Base-by-base conservation (phyloP, 2,888 invertebrate species). In the Caenorhabditis japonica region DNA sequence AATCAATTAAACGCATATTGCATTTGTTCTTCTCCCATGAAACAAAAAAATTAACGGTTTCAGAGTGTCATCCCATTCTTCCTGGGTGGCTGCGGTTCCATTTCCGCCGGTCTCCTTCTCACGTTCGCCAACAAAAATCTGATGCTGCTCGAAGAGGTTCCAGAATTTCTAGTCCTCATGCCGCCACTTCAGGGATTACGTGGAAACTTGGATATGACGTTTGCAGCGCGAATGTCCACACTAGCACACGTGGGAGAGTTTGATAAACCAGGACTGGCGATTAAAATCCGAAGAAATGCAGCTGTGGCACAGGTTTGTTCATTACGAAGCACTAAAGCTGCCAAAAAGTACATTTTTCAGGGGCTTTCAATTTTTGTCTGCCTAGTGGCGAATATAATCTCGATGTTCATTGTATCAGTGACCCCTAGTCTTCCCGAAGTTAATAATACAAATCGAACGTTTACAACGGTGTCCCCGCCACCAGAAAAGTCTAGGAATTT, bases 161-260 rank as follows among this genome's bases (percentile, higher is more conserved):
- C 77, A 1, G 72, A 75, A 49, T 76, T 80, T 36, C 39, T 82
- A 4, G 72, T 93, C 66, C 89, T 94, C 78, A 92, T 93, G 52
- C 93, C 93, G 12, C 91, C 93, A 2, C 89, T 93, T 47, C 90
- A 93, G 66, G 94, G 94, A 27, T 90, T 93, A n/a, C 92, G 94
- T 90, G 96, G 96, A 72, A 96, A 96, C 89, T 90, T 96, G 86
- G 96, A 96, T 89, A 95, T 95, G 94, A 95, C 95, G 74, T 90
- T 96, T 61, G 95, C 96, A 0, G 95, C 95, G 0, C 91, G 96
- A 47, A 90, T 97, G 25, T 95, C 95, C 13, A 97, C 96, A 1
- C 12, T 60, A 41, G 66, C 73, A 8, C 73, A 73, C 34, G 15
- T 51, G 8, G 73, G 73, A 21, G 60, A 46, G 4, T 73, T 66